Evolutionary conservation across 2,797 vertebrate genomes (phyloP).

Genomic region (Lacerta agilis): DNA sequence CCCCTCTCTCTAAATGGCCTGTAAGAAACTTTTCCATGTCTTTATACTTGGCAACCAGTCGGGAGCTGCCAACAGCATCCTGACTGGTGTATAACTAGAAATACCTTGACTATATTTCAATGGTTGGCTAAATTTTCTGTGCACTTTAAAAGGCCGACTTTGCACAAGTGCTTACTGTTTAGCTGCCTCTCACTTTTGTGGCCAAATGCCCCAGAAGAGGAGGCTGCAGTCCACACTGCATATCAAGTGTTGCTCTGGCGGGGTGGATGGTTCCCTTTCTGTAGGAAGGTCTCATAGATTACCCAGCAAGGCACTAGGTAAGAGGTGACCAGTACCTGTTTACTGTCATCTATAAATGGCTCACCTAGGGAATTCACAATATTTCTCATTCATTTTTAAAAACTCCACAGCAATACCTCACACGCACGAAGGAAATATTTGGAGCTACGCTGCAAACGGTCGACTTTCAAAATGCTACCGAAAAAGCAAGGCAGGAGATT

Average conservation of each 20-base stretch:
- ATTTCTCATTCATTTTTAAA: slow-evolving; percentile 20
- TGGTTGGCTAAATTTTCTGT: background rate
- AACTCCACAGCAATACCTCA: slow-evolving; percentile 72
- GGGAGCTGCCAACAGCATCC: no score
- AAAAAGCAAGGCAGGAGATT: slow-evolving; percentile 75
- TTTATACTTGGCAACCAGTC: no score
- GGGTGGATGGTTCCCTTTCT: background rate
- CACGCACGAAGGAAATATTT: slow-evolving; percentile 65
- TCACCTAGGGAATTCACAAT: background rate
- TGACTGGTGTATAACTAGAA: background rate
- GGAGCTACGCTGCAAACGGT: slow-evolving; percentile 69
- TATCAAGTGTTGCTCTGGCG: background rate
- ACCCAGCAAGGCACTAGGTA: background rate
- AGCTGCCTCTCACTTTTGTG: background rate
- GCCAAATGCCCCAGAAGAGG: background rate
- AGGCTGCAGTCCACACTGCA: no score
- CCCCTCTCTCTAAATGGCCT: no score
- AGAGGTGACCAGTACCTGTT: background rate
- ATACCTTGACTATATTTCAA: background rate
- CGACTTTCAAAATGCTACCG: slow-evolving; percentile 71
- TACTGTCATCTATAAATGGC: background rate
- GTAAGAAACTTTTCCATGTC: no score
- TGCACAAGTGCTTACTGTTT: background rate
- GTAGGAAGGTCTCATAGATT: background rate
- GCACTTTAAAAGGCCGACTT: background rate